phyloP scores from a whole-genome alignment of 2,797 vertebrate species.

The Danio choprae region DNA sequence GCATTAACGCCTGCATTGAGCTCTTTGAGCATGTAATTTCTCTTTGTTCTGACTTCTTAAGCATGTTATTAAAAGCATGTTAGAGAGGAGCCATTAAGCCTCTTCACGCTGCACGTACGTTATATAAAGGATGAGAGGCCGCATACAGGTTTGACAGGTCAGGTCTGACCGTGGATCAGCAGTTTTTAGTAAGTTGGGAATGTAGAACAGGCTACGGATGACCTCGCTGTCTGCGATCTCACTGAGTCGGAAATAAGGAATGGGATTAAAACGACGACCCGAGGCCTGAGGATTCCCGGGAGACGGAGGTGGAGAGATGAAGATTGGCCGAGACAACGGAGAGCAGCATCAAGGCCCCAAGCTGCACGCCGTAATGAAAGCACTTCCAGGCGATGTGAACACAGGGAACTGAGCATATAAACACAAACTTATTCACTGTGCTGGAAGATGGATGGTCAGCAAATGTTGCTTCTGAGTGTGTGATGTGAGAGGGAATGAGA shows the following conservation, averaged over 20 bases:
- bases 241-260: conserved; percentile 48
- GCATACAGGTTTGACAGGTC: conserved; percentile 20
- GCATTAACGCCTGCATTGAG: conserved; percentile 54
- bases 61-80: conserved; percentile 57
- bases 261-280: conserved; percentile 20
- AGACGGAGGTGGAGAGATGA: conserved; percentile 17
- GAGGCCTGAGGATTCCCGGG: conserved; percentile 15
- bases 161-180: conserved; percentile 19
- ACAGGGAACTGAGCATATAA: conserved; percentile 16
- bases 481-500: background rate
- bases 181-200: conserved; percentile 39
- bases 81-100: conserved; percentile 49
- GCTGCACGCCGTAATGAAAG: conserved; percentile 33
- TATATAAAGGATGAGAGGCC: conserved; percentile 15
- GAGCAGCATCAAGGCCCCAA: conserved; percentile 1
- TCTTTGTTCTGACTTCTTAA: conserved; percentile 54
- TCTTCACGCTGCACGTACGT: conserved; percentile 1
- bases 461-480: conserved; percentile 1
- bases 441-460: conserved; percentile 33
- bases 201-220: conserved; percentile 40
- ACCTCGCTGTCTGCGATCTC: conserved; percentile 15
- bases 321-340: conserved; percentile 5
- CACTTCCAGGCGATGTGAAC: conserved; percentile 36
- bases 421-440: conserved; percentile 26
- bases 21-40: conserved; percentile 58